Evolutionary conservation across 1,140 invertebrate genomes (phyloP).

Genomic region (Argopecten irradians): DNA sequence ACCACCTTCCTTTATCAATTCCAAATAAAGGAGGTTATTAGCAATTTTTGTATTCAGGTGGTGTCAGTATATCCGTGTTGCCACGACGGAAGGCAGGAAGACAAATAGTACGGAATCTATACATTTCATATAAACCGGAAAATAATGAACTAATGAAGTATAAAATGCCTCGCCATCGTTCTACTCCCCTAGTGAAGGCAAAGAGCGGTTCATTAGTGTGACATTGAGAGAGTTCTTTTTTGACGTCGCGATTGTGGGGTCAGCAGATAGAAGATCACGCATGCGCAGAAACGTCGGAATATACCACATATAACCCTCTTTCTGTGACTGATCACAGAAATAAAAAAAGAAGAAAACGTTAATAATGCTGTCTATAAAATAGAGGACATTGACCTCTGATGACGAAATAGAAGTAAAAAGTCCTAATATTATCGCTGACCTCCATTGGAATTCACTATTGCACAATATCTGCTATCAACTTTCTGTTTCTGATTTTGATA

Average conservation of each 20-base stretch:
- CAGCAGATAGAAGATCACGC: not conserved
- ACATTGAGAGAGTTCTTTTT: not conserved
- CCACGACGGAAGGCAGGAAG: not conserved
- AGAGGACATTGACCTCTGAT: too few relatives aligned
- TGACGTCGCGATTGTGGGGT: not conserved
- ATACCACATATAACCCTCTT: not conserved
- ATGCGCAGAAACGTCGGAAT: not conserved
- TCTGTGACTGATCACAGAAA: not conserved
- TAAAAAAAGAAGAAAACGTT: not conserved
- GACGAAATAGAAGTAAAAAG: too few relatives aligned
- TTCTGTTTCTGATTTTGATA: too few relatives aligned
- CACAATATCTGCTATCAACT: too few relatives aligned
- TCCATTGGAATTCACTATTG: too few relatives aligned
- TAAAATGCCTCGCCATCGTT: not conserved
- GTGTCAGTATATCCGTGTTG: not conserved
- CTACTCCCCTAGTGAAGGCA: not conserved
- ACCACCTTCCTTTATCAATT: not conserved
- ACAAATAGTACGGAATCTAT: not conserved
- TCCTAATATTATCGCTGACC: too few relatives aligned
- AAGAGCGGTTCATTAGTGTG: constrained; percentile 8
- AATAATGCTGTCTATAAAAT: too few relatives aligned
- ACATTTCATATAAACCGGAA: constrained; percentile 1
- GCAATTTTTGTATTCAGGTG: constrained; percentile 10
- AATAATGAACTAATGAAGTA: constrained; percentile 12
- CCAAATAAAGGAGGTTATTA: constrained; percentile 3